Evolutionary conservation across 2,888 invertebrate genomes (phyloP), one percentile per base, ranked within the genome.

Genomic region (Diadegma fenestrale): DNA sequence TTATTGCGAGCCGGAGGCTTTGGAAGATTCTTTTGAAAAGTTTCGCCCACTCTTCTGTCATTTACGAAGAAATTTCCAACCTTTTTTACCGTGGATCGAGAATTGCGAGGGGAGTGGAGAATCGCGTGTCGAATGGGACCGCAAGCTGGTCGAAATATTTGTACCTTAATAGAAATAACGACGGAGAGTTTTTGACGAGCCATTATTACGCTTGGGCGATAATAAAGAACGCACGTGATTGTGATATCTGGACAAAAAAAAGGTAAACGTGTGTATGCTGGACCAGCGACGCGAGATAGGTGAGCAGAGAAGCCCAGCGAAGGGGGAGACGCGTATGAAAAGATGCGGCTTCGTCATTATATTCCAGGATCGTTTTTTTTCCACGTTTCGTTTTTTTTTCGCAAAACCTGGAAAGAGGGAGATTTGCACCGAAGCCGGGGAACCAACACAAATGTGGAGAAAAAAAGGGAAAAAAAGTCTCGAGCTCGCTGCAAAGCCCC

Each of bases 121-220:
- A 87, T 90, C 88, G 90, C 90, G 90, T 90, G 90, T 81, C 61
- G 37, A 80, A 80, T 41, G 80, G 87, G 85, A 90, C 90, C 90
- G 87, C 89, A 90, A 90, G 87, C 88, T 89, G 90, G 87, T 89
- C 90, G 88, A 90, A 89, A 90, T 90, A 89, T 87, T 80, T 69
- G 8, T 63, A 64, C 79, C 66, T 79, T 76, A 58, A 82, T 82
- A 76, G 66, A 82, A 85, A 79, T 82, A 80, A 82, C 76, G 82
- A 85, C 66, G 71, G 43, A 48, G 30, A 76, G 51, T 37, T 43
- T 58, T 51, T 43, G 58, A 51, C 79, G 71, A 79, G 82, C 69
- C 73, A 71, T 82, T 76, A 85, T 79, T 82, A 82, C 82, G 58
- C 64, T 45, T 43, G 37, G 45, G 45, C 75, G 76, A 85, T 79